These are phyloP conservation scores for Ibidorhyncha struthersii DNA, from an alignment of 2,113 vertebrate species.

Conservation along the genomic window DNA sequence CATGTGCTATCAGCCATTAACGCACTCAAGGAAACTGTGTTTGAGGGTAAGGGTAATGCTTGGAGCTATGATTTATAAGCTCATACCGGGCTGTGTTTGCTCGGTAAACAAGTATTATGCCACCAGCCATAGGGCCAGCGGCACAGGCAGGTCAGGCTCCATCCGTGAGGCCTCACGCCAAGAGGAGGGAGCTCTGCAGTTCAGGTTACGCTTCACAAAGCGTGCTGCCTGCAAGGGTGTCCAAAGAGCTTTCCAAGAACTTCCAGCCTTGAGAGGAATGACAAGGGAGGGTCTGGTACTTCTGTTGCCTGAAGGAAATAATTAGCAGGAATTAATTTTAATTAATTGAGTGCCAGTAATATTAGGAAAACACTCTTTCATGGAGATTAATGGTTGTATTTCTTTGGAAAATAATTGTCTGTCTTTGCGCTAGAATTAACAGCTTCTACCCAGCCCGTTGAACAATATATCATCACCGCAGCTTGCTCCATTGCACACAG, in stretches of 20 bases:
- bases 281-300: background rate
- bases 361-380: background rate
- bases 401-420: background rate
- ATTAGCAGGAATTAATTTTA: background rate
- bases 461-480: background rate
- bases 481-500: background rate
- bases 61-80: background rate
- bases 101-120: background rate
- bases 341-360: background rate
- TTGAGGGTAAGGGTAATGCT: background rate
- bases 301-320: background rate
- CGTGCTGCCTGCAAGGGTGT: background rate
- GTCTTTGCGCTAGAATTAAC: background rate
- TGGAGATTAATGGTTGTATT: background rate
- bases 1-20: background rate
- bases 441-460: background rate
- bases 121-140: background rate
- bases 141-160: background rate
- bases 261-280: background rate
- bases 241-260: background rate
- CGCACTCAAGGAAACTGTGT: background rate
- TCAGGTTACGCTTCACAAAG: background rate
- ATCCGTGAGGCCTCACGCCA: accelerated
- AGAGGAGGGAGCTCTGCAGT: background rate
- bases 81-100: background rate